Conservation (phyloP, 1,140 invertebrate genomes). For the Chlorops oryzae region DNA sequence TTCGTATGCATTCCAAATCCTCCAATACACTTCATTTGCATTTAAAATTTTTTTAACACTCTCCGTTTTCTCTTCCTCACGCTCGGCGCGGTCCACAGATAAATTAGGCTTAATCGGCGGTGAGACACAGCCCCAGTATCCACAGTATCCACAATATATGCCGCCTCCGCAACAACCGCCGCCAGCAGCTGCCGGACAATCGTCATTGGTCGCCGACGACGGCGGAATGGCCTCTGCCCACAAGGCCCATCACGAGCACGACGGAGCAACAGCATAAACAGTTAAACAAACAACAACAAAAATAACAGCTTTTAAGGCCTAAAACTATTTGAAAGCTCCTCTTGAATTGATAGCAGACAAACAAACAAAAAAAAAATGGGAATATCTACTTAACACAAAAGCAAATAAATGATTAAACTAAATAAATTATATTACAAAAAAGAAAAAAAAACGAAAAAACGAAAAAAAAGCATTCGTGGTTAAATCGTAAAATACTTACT, state of each 20-base stretch:
- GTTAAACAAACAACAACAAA: neutral
- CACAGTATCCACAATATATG: constrained; percentile 46
- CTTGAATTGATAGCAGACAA: neutral
- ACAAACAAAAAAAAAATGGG: constrained; percentile 4
- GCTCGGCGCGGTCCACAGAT: constrained; percentile 20
- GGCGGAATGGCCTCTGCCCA: constrained; percentile 16
- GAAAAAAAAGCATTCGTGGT: constrained; percentile 31
- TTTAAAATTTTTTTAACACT: too few relatives aligned
- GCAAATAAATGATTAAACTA: constrained; percentile 4
- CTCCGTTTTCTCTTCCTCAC: too few relatives aligned
- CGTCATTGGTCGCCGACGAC: constrained; percentile 32
- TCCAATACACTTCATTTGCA: too few relatives aligned
- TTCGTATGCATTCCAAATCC: too few relatives aligned
- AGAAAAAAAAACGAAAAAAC: constrained; percentile 12
- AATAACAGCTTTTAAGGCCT: constrained; percentile 1
- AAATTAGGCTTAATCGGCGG: constrained; percentile 49
- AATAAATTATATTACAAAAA: constrained; percentile 7
- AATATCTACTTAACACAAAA: constrained; percentile 7
- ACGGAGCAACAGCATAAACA: constrained; percentile 28
- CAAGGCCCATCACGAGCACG: constrained; percentile 21
- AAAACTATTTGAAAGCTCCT: too few relatives aligned
- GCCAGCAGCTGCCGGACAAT: constrained; percentile 33
- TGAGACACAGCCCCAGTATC: constrained; percentile 44
- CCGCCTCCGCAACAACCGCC: constrained; percentile 34
- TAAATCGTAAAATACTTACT: constrained; percentile 42